Evolutionary conservation across 2,113 vertebrate genomes (phyloP), one percentile per base, ranked within the genome.

Genomic region (Indicator indicator): DNA sequence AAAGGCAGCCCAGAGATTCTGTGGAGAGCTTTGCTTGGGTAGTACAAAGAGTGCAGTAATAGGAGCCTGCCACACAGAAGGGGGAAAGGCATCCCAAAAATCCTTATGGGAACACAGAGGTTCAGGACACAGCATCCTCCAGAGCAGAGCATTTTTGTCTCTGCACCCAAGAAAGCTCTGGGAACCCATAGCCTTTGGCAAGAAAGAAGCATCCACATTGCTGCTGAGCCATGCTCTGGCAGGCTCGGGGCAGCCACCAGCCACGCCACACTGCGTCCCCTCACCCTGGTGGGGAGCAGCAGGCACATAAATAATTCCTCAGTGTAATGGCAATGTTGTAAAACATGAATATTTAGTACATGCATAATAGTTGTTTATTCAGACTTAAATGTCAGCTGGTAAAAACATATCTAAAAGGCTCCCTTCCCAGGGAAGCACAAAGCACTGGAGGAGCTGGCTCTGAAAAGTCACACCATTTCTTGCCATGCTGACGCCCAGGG

Each of bases 301-400:
- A 59, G 38, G 69, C 11, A 76, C 75, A 77, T 90, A 90, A 96
- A 90, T 93, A 88, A 88, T 94, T 85, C 85, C 80, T 77, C 79
- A 63, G 56, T 68, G 79, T 75, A 77, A 93, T 10, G 32, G 88
- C 85, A 88, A 9, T 56, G 71, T 83, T 96, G 85, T 95, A 93
- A 91, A 95, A 94, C 93, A 95, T 91, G 88, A 93, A 88, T 94
- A 94, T 95, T 89, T 91, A 91, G 85, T 77, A 92, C 60, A 33
- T 68, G 76, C 70, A 33, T 91, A 96, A 92, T 67, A 86, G 88
- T 81, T 93, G 83, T 83, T 96, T 96, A 88, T 90, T 93, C 79
- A 59, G 48, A 86, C 65, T 94, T 92, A 93, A 96, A 96, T 92
- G 96, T 96, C 95, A 94, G 72, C 88, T 86, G 83, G 62, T 83